Percentiles rank a stretch among this genome's conserved stretches.
Conservation (phyloP, 2,797 vertebrate species). For the Rhadinocentrus ornatus region DNA sequence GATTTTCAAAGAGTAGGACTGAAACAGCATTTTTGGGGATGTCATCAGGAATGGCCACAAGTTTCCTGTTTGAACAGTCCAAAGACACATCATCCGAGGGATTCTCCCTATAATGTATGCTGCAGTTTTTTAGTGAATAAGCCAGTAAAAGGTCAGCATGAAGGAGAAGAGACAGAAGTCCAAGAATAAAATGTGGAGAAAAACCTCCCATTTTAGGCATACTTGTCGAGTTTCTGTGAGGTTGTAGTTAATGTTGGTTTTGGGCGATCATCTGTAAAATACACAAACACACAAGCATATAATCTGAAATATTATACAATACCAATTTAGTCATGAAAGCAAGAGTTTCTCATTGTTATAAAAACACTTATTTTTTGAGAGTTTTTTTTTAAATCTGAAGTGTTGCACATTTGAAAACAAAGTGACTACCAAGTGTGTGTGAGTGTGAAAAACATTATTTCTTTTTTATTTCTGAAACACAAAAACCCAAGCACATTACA, state of each 20-base stretch:
- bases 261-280: background rate
- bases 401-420: no score
- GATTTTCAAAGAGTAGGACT: accelerated
- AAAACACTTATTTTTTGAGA: no score
- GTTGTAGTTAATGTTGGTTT: background rate
- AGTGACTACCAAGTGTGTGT: no score
- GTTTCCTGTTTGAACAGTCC: background rate
- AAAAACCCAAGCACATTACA: no score
- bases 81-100: background rate
- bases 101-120: accelerated
- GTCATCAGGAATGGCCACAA: conserved; percentile 33
- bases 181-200: background rate
- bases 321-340: no score
- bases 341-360: no score
- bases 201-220: background rate
- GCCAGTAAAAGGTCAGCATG: background rate
- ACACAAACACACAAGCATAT: background rate
- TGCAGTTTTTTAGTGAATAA: conserved; percentile 38
- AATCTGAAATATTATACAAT: background rate
- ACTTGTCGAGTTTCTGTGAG: background rate
- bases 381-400: no score
- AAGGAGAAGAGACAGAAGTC: conserved; percentile 2
- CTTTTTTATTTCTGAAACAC: no score
- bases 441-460: no score
- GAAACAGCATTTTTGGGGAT: conserved; percentile 6